Base-by-base conservation (phyloP, 2,113 vertebrate species). In the Notarius lentiginosus region DNA sequence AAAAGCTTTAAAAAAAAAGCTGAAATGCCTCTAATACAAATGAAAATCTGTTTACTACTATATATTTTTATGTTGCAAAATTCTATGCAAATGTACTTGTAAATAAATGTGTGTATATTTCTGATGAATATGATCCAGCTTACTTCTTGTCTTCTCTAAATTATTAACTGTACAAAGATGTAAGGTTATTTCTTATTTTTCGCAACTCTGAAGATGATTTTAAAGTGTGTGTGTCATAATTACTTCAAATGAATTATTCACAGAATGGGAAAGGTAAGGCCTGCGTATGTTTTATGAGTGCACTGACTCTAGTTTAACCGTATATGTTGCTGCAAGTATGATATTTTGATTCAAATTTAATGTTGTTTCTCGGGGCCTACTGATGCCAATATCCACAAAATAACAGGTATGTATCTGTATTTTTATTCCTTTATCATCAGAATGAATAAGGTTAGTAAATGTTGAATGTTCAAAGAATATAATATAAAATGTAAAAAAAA, bases 81-180 rank as follows among this genome's bases (percentile, higher is more conserved):
- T 89, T 93, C 90, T 92, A 92, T 95, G 92, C 92, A 94, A 92
- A 88, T 27, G 65, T 91, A 90, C 94, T 91, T 95, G 94, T 95
- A 95, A 96, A 95, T 96, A 95, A 95, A 95, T 92, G 53, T 90
- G 61, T 92, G 91, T 93, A 92, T 93, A 93, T 95, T 94, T 95
- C 91, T 89, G 91, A 92, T 73, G 17, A 61, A 5, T 11, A 9
- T 60, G 18, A 47, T 81, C 24, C 47, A 22, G 3, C 9, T 58
- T 58, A 18, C n/a, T 41, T 80, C 22, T 60, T 60, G 73, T 76
- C 73, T 49, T 73, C 18, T 49, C 18, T 73, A 20, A 22, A 15
- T 77, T 53, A 55, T 55, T 15, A 77, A 24, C 49, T 7, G 24
- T 27, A 34, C 53, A 56, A 18, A 4, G 24, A 20, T 34, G 72